Evolutionary conservation across 2,797 vertebrate species (phyloP), one percentile per base, ranked within the genome.

Genomic region (Danio jaintianensis): DNA sequence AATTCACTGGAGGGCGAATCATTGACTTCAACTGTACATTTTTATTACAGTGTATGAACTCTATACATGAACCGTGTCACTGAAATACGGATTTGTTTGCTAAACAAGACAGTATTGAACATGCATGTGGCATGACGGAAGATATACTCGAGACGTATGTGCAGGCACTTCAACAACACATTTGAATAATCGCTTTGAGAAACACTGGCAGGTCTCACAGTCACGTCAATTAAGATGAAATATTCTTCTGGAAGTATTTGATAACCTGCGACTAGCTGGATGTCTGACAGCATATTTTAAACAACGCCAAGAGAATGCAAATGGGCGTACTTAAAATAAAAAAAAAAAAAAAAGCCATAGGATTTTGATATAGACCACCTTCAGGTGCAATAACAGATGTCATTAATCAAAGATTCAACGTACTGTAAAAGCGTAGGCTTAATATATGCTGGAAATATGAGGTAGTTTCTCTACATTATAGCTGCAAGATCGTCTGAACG

Each of bases 371-470:
- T 20, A 78, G 75, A 78, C 64, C 75, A 52, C 45, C 77, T 53
- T 79, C 77, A 29, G 45, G 10, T 70, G 56, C n/a, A 67, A 62
- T 70, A 71, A 62, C 56, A 70, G 18, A 22, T 59, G 6, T 43
- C 77, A 79, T 79, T 69, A 42, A 70, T 79, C 77, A 62, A 70
- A 52, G 75, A 68, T 61, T 42, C 18, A 62, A 16, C 12, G 83
- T 50, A 83, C 5, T 56, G 15, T 69, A 59, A 45, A 78, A 73
- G 53, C 13, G 11, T 18, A 56, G 18, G 22, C 16, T 70, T 3
- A 0, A 48, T 52, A 18, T 52, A 48, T 62, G 13, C 38, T 50
- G 52, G 56, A 70, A 62, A 61, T 61, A 58, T 79, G 45, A 61
- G 52, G 13, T 18, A 0, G 18, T 62, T 79, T 62, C 18, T 62